Conservation (phyloP, 2,113 vertebrate genomes). For the Procavia capensis region DNA sequence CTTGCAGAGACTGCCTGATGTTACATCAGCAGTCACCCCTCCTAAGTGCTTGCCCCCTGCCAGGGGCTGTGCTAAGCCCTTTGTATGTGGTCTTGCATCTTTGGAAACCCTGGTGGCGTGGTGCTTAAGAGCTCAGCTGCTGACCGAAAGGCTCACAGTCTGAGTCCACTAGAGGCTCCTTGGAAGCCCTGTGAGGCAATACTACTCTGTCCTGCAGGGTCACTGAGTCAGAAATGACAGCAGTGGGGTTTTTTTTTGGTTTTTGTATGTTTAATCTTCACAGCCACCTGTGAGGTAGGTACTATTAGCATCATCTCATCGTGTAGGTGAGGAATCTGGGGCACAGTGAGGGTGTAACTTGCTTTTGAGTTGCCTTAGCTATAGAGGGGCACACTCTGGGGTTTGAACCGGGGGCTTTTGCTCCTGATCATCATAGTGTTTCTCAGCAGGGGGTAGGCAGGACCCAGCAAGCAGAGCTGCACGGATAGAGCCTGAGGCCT, state of each 20-base stretch:
- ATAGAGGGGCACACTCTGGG: neutral
- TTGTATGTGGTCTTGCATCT: no score
- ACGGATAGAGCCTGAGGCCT: neutral
- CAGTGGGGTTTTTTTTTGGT: no score
- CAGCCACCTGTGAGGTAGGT: neutral
- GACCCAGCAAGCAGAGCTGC: neutral
- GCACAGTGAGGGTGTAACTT: neutral
- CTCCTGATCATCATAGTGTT: neutral
- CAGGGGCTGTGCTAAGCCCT: neutral
- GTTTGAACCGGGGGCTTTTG: neutral
- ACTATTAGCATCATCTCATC: neutral
- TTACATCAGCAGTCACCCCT: no score
- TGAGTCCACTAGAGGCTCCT: no score
- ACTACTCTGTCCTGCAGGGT: no score
- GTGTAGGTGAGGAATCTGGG: neutral
- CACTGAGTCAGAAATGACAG: no score
- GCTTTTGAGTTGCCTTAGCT: no score
- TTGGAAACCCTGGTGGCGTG: no score
- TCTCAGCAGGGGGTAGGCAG: neutral
- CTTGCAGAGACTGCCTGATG: rapidly evolving
- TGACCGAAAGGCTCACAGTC: no score
- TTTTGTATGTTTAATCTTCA: neutral
- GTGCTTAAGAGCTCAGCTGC: no score
- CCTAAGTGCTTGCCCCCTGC: neutral
- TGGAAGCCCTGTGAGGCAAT: no score